Percentiles rank a stretch among this genome's conserved stretches.
These are phyloP conservation scores for Pollenia angustigena DNA, from an alignment of 2,888 invertebrate species.

Conservation along the genomic window DNA sequence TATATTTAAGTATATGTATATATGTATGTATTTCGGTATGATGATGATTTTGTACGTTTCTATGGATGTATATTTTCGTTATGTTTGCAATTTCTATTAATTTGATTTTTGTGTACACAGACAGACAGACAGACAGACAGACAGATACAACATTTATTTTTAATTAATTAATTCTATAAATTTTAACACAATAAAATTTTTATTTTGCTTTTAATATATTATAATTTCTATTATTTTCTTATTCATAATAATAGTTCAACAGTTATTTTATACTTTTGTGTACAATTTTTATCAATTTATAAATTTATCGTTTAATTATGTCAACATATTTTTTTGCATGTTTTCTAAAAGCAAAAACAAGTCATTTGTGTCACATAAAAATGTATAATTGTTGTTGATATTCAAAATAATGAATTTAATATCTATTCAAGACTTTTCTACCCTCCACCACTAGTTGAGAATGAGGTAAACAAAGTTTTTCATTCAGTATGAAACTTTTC, in stretches of 20 bases:
- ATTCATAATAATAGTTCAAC: background rate
- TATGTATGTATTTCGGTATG: conserved; percentile 20
- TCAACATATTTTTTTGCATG: conserved; percentile 4
- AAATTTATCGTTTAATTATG: conserved; percentile 15
- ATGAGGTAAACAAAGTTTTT: no score
- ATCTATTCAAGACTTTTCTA: background rate
- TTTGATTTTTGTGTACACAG: background rate
- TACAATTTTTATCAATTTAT: conserved; percentile 23
- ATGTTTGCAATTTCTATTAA: conserved; percentile 16
- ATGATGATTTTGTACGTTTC: background rate
- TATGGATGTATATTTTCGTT: conserved; percentile 4
- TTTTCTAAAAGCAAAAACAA: conserved; percentile 34
- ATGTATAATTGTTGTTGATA: conserved; percentile 6
- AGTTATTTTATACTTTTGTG: conserved; percentile 9
- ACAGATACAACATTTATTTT: conserved; percentile 52
- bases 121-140: conserved; percentile 35
- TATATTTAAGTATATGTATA: conserved; percentile 11
- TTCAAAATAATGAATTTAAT: background rate
- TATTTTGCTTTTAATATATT: background rate
- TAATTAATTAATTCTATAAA: conserved; percentile 40
- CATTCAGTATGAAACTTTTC: no score
- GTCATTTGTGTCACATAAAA: conserved; percentile 5
- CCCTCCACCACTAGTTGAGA: background rate
- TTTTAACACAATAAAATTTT: conserved; percentile 29
- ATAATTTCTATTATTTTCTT: background rate